phyloP scores from a whole-genome alignment of 2,888 invertebrate species.

The Megalurothrips usitatus region DNA sequence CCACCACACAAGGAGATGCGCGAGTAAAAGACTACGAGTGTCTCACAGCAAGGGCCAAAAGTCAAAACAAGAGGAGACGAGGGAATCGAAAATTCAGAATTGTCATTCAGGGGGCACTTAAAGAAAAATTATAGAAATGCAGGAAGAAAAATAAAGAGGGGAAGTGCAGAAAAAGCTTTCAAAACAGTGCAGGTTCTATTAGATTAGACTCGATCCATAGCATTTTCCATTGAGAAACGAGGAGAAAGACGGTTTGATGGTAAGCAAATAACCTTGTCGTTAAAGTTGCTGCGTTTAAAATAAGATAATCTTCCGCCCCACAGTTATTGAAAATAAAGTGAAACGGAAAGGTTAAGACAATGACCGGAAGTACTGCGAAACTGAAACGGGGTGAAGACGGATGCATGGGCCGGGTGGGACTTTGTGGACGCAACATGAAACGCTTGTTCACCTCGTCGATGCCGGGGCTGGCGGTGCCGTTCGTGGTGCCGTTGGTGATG shows the following conservation, averaged over 20 bases:
- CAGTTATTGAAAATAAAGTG: neutral
- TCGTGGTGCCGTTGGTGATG: constrained; percentile 7
- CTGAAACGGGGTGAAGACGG: neutral
- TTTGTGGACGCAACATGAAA: neutral
- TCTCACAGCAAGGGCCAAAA: neutral
- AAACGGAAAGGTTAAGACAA: neutral
- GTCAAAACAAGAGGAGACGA: neutral
- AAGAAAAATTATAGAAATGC: neutral
- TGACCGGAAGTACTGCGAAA: neutral
- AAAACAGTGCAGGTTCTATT: neutral
- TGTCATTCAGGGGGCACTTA: neutral
- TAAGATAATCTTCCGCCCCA: too few species aligned
- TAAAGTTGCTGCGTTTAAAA: too few species aligned
- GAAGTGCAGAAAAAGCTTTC: neutral
- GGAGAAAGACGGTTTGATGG: neutral
- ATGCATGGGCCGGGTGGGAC: neutral
- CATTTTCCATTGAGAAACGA: too few species aligned
- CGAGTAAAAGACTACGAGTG: neutral
- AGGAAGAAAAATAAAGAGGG: neutral
- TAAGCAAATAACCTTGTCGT: neutral
- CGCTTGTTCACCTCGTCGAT: neutral
- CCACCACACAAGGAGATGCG: neutral
- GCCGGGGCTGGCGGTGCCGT: neutral
- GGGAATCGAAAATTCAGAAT: neutral
- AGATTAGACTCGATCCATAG: too few species aligned